Base-by-base conservation (phyloP, 2,113 vertebrate species). In the Penelope pileata region DNA sequence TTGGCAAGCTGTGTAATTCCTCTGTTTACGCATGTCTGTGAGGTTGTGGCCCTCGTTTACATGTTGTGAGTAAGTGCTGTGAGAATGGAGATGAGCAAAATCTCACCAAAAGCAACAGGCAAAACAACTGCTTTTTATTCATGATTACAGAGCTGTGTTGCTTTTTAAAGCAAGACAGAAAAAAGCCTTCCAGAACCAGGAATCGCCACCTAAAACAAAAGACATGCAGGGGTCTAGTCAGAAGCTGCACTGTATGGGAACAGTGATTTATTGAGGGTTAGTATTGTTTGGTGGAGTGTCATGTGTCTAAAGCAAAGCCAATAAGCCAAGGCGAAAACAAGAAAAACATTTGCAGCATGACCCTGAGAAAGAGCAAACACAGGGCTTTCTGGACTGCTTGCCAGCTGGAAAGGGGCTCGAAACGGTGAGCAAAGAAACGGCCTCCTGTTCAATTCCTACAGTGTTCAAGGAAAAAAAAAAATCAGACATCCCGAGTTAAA, bases 291-390 rank as follows among this genome's bases (percentile, higher is more conserved):
- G 53, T 22, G n/a, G 34, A 73, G 86, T 11, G 68, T 92, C 93
- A 79, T 78, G 70, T 94, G 91, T 78, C 88, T 6, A 15, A 86
- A 48, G 3, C 60, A 36, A 51, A 64, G 80, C 89, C 94, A 96
- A 73, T 68, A 66, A 92, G 77, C 92, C 91, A 94, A 96, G 94
- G 94, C 83, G 90, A 94, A 94, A 95, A 63, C 91, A 91, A 91
- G 86, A 93, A 79, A 94, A 95, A 90, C 89, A 95, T 92, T 91
- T 91, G 94, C 93, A 95, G 87, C 16, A 3, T 91, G 93, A 96
- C 94, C 90, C 95, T 95, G 94, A 92, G 84, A 91, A 85, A 96
- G 72, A 96, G 93, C 90, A 96, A 96, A 96, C 94, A 96, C 14
- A 69, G 93, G 89, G 90, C 72, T 88, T 66, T 79, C 18, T 29